phyloP scores from a whole-genome alignment of 2,797 vertebrate genomes.

The Diplodus sargus region DNA sequence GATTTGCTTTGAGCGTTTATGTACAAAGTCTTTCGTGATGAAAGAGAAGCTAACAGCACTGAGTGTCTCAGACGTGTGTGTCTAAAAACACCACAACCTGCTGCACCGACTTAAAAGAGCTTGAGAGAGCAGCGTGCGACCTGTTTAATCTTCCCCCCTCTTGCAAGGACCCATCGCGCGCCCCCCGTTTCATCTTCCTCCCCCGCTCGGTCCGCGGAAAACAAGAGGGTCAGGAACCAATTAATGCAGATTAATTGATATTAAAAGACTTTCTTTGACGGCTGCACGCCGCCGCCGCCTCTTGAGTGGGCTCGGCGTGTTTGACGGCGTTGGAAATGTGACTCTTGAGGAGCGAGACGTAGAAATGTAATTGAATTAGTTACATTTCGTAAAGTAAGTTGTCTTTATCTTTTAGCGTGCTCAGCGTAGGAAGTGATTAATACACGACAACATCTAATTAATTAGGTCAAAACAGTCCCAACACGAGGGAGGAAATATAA shows the following conservation, averaged over 20 bases:
- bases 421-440: background rate
- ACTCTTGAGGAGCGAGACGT: conserved; percentile 11
- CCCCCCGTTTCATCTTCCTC: conserved; percentile 77
- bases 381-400: background rate
- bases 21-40: conserved; percentile 98
- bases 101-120: conserved; percentile 84
- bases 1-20: conserved; percentile 99
- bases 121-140: conserved; percentile 70
- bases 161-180: conserved; percentile 68
- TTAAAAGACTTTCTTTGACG: conserved; percentile 69
- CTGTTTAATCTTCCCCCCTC: conserved; percentile 84
- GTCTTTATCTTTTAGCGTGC: too few species aligned
- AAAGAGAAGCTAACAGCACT: conserved; percentile 93
- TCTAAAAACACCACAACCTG: conserved; percentile 75
- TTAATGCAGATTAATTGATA: conserved; percentile 82
- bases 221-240: conserved; percentile 76
- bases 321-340: conserved; percentile 37
- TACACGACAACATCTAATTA: background rate
- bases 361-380: background rate
- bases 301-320: conserved; percentile 28
- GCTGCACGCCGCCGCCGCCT: conserved; percentile 36
- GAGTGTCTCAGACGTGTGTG: conserved; percentile 85
- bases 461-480: background rate
- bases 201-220: conserved; percentile 60
- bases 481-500: background rate